Evolutionary conservation across 2,797 vertebrate species (phyloP).

Genomic region (Chelidonichthys spinosus): DNA sequence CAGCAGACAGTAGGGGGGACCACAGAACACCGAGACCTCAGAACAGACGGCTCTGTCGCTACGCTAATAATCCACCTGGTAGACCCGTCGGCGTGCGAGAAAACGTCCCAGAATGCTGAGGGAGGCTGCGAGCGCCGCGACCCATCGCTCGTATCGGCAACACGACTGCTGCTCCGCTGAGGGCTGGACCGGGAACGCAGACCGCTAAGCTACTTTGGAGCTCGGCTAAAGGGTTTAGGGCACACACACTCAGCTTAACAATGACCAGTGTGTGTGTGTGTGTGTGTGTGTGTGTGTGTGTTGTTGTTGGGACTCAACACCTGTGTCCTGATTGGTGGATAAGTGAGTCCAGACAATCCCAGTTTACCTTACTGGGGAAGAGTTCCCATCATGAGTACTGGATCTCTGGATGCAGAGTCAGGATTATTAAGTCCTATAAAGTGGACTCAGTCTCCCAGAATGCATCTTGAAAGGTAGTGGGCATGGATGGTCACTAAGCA

Average conservation of each 20-base stretch:
- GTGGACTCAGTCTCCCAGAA: too few relatives aligned
- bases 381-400: background rate
- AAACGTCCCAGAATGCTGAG: slow-evolving; percentile 19
- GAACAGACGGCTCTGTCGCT: slow-evolving; percentile 4
- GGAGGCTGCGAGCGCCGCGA: background rate
- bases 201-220: slow-evolving; percentile 82
- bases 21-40: slow-evolving; percentile 16
- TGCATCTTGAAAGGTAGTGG: too few relatives aligned
- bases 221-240: slow-evolving; percentile 77
- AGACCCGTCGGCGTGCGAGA: background rate
- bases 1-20: slow-evolving; percentile 14
- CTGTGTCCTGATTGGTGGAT: slow-evolving; percentile 43
- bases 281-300: slow-evolving; percentile 15
- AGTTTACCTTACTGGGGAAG: background rate
- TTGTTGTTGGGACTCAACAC: slow-evolving; percentile 23
- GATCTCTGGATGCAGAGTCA: too few relatives aligned
- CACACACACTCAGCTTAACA: slow-evolving; percentile 61
- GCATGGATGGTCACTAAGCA: too few relatives aligned
- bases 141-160: slow-evolving; percentile 52
- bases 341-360: slow-evolving; percentile 15
- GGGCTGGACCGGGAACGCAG: slow-evolving; percentile 53
- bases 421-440: too few relatives aligned
- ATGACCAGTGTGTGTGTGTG: slow-evolving; percentile 43
- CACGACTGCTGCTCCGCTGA: slow-evolving; percentile 24
- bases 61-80: background rate